Conservation (phyloP, 2,888 invertebrate species). For the Thysanoteuthis rhombus region DNA sequence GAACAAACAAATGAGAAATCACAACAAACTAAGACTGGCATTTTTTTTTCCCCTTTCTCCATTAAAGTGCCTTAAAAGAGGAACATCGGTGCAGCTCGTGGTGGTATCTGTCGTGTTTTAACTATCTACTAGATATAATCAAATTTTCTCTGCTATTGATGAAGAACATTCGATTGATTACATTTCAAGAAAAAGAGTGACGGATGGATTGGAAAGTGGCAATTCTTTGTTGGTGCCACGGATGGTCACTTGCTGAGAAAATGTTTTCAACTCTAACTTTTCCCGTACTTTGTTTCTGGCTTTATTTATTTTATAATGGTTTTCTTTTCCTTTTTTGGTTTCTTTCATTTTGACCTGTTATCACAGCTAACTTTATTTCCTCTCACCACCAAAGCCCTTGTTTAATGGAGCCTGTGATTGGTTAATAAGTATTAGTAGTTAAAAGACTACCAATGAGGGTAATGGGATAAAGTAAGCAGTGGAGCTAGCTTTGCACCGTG, state of each 20-base stretch:
- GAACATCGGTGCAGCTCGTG: neutral
- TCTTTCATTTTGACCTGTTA: neutral
- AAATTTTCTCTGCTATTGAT: neutral
- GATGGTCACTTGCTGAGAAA: neutral
- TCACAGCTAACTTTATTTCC: neutral
- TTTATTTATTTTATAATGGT: no score
- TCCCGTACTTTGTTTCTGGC: neutral
- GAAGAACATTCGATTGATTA: neutral
- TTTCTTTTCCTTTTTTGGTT: neutral
- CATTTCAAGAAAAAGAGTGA: neutral
- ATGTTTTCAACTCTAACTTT: neutral
- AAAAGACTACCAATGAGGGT: neutral
- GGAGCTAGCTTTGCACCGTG: neutral
- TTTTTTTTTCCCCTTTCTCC: neutral
- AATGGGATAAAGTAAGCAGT: neutral
- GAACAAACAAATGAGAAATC: neutral
- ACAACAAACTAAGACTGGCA: neutral
- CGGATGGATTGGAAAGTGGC: neutral
- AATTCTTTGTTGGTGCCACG: neutral
- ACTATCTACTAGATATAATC: conserved; percentile 12
- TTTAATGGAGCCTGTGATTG: neutral
- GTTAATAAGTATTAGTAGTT: neutral
- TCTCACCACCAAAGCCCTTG: neutral
- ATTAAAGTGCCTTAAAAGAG: neutral
- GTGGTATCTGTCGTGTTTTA: neutral